Conservation (phyloP, 2,797 vertebrate species). For the Peromyscus melanophrys region DNA sequence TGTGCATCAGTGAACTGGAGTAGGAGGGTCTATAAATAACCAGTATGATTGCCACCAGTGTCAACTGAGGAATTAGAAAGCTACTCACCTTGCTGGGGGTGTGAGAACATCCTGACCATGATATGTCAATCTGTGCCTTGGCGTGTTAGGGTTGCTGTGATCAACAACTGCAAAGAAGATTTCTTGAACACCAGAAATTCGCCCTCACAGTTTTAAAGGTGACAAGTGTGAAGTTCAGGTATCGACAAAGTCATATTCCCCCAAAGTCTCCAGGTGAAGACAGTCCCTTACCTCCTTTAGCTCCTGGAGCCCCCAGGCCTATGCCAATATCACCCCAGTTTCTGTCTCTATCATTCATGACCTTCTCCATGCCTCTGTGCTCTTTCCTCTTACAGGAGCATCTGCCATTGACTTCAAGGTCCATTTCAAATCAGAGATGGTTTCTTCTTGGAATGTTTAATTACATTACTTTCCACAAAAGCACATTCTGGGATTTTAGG, state of each 20-base stretch:
- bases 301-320: not conserved
- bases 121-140: not conserved
- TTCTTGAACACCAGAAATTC: not conserved
- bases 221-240: not conserved
- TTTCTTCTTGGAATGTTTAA: not conserved
- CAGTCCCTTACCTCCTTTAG: not conserved
- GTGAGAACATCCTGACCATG: not conserved
- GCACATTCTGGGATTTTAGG: not conserved
- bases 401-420: not conserved
- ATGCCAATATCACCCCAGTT: not conserved
- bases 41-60: not conserved
- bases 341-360: not conserved
- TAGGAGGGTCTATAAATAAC: not conserved
- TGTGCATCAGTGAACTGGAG: not conserved
- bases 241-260: not conserved
- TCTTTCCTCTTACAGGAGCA: not conserved
- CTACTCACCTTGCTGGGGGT: not conserved
- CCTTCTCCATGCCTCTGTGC: too few species aligned
- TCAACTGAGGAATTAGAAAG: not conserved
- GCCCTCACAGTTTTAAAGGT: not conserved
- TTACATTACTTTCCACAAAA: not conserved
- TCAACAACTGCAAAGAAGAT: not conserved
- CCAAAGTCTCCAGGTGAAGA: not conserved
- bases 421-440: not conserved
- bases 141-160: not conserved